Base-by-base conservation (phyloP, 1,140 invertebrate species). In the Halictus rubicundus region DNA sequence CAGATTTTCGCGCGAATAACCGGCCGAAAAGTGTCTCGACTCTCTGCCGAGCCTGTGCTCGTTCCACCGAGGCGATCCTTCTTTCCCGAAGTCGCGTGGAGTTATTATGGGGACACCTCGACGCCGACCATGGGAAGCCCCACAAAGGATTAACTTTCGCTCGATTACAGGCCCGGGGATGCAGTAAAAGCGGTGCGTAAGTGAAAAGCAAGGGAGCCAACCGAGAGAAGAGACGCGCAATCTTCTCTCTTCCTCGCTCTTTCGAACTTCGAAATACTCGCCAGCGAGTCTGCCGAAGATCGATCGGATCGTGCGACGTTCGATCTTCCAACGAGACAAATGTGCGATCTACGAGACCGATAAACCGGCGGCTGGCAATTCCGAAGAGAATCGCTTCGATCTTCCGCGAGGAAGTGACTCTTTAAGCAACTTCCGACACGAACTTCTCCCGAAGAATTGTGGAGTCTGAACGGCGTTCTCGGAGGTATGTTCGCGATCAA, bases 91-190 rank as follows among this genome's bases (percentile, higher is more conserved):
- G 25, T 37, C 19, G 16, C n/a, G 8, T 6, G 1, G 52, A 78
- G 76, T 78, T 72, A 72, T 72, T 78, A 78, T 78, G 64, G 72
- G 60, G 76, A 72, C 19, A 60, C 49, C 23, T 54, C 46, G 66
- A 27, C 32, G 66, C 46, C 9, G 0, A 14, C 60, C 60, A 9
- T 42, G 63, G 21, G 21, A 8, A n/a, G 54, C 54, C 54, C 21
- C 63, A 79, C 78, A 79, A 79, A 74, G 61, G 63, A 74, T 79
- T 79, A 66, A 52, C n/a, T 79, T 37, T 65, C 78, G 71, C 49
- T 57, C 78, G 61, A 79, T 59, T 79, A 70, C 63, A 49, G 78
- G 42, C 66, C 63, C 78, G 65, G 63, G 78, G 78, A 79, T 74
- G 78, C 78, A 60, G 49, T 37, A 74, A 79, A 79, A 54, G 37